These are phyloP conservation scores for Parnassius glacialis DNA, from an alignment of 2,888 invertebrate genomes.

Conservation along the genomic window DNA sequence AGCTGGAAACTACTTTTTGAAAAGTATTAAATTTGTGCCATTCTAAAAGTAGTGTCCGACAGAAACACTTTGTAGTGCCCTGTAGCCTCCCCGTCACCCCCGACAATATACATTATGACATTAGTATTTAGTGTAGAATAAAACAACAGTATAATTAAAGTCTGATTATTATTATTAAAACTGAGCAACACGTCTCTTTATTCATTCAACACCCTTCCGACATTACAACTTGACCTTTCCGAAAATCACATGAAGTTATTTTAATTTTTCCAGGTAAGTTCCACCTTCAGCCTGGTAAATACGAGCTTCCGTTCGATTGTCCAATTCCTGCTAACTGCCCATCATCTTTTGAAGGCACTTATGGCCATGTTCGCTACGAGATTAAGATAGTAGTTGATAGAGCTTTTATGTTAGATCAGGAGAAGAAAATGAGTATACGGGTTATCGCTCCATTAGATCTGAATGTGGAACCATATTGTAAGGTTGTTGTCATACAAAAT, in stretches of 20 bases:
- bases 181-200: too few relatives aligned
- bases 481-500: constrained; percentile 40
- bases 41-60: too few relatives aligned
- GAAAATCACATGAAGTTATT: background rate
- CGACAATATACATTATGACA: too few relatives aligned
- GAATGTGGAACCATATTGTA: constrained; percentile 50
- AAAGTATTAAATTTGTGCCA: too few relatives aligned
- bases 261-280: constrained; percentile 23
- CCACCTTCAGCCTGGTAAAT: constrained; percentile 62
- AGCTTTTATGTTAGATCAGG: constrained; percentile 79
- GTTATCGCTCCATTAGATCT: constrained; percentile 56
- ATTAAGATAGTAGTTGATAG: constrained; percentile 80
- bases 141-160: too few relatives aligned
- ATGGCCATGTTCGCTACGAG: constrained; percentile 80
- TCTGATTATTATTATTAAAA: too few relatives aligned
- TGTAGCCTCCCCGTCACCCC: too few relatives aligned
- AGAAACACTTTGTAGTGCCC: too few relatives aligned
- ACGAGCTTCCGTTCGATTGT: constrained; percentile 70
- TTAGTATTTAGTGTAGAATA: too few relatives aligned
- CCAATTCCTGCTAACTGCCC: constrained; percentile 70
- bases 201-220: too few relatives aligned
- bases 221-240: too few relatives aligned
- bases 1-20: too few relatives aligned
- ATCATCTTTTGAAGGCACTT: constrained; percentile 70
- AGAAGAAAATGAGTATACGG: constrained; percentile 43